phyloP scores from a whole-genome alignment of 2,888 invertebrate species.

The Stenodema calcarata region DNA sequence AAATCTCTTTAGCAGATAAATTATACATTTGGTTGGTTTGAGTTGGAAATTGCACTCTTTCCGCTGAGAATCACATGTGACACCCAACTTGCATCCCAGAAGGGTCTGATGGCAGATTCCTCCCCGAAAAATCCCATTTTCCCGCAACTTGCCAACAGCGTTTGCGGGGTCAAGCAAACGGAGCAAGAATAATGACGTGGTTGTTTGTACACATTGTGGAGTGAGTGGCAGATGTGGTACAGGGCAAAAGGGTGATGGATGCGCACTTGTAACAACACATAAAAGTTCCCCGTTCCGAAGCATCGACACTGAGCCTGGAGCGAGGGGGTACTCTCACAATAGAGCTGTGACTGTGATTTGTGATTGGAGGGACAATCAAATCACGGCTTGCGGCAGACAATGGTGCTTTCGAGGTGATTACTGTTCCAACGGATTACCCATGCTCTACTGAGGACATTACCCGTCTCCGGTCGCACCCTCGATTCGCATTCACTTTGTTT shows the following conservation, averaged over 20 bases:
- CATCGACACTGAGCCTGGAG: neutral
- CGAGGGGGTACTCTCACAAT: neutral
- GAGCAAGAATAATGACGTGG: conserved; percentile 34
- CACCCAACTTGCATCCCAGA: no score
- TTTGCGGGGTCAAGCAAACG: conserved; percentile 14
- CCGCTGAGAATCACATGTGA: no score
- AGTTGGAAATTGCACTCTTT: no score
- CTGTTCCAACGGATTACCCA: conserved; percentile 19
- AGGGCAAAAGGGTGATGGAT: conserved; percentile 27
- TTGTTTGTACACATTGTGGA: conserved; percentile 41
- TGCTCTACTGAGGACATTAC: neutral
- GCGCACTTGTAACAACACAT: conserved; percentile 39
- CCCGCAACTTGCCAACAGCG: neutral
- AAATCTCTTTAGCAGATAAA: no score
- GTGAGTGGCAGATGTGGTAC: conserved; percentile 24
- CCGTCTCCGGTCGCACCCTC: neutral
- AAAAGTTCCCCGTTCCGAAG: neutral
- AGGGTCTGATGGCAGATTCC: neutral
- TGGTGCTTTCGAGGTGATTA: neutral
- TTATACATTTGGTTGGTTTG: no score
- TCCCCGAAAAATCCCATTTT: neutral
- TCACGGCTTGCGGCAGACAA: conserved; percentile 20
- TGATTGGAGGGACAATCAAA: conserved; percentile 27
- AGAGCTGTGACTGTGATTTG: conserved; percentile 27
- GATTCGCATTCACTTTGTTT: neutral